Evolutionary conservation across 2,113 vertebrate genomes (phyloP), one percentile per base, ranked within the genome.

Genomic region (Typhlomys cinereus): DNA sequence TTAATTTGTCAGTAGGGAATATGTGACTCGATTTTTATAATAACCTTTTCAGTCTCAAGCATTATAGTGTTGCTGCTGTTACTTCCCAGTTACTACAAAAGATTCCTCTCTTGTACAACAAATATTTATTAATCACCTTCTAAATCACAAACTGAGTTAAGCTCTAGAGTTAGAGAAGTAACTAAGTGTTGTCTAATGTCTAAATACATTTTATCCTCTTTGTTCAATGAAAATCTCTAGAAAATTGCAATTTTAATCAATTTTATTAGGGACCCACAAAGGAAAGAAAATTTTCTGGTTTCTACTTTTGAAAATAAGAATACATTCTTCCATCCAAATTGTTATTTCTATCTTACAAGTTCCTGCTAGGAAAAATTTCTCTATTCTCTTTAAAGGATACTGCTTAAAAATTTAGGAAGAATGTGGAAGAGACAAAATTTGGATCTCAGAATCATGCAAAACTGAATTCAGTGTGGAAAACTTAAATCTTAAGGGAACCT

Each of bases 1-100:
- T 94, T 90, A 93, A 27, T 75, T 95, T 86, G 80, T 92, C 23
- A 75, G 48, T 61, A 76, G 78, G 50, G 18, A 76, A 90, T 93
- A 52, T 74, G 95, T 95, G 94, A 95, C 69, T 95, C 46, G 88
- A 85, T 85, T 89, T 92, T 86, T 74, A 93, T 88, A 93, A 95
- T 67, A 86, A 41, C 17, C 52, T 88, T 92, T 90, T 93, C 66
- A 88, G 79, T 88, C 50, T 57, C 82, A 86, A 90, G 76, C 74
- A 88, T 93, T 70, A 83, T n/a, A 94, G 64, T 88, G n/a, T 69
- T 83, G 64, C 86, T 88, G 85, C n/a, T 88, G 81, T 79, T 82
- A 83, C 52, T 90, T 46, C n/a, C 76, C n/a, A 41, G 31, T 74
- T 78, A 59, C 64, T 54, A 82, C 54, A 75, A 79, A 93, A 89